Evolutionary conservation across 2,888 invertebrate genomes (phyloP).

Genomic region (Gymnoscelis rufifasciata): DNA sequence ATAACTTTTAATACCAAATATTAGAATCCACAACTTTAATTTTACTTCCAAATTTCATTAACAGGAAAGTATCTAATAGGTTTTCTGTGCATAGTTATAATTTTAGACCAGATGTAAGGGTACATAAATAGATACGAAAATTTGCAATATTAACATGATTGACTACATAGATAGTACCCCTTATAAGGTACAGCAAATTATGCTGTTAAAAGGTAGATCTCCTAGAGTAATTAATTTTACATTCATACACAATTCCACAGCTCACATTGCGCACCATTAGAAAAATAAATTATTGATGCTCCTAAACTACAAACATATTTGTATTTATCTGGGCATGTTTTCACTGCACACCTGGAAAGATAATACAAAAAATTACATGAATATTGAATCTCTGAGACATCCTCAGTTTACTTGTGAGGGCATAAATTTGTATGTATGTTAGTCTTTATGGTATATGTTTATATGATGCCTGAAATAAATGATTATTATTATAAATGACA

Average conservation of each 20-base stretch:
- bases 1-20: conserved; percentile 30
- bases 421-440: too few relatives aligned
- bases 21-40: conserved; percentile 41
- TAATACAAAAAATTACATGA: not conserved
- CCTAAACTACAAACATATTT: conserved; percentile 57
- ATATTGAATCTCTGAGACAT: too few relatives aligned
- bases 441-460: too few relatives aligned
- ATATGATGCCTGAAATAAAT: too few relatives aligned
- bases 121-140: conserved; percentile 54
- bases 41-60: conserved; percentile 34
- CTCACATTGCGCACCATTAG: conserved; percentile 77
- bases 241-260: conserved; percentile 75
- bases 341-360: conserved; percentile 73
- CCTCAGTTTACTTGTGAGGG: too few relatives aligned
- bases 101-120: conserved; percentile 39
- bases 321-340: conserved; percentile 77
- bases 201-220: conserved; percentile 56
- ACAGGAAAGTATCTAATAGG: conserved; percentile 39
- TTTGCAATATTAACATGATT: conserved; percentile 66
- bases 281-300: conserved; percentile 78
- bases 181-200: conserved; percentile 64
- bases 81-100: conserved; percentile 59
- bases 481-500: too few relatives aligned
- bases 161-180: conserved; percentile 69
- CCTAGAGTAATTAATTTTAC: conserved; percentile 56